Percentiles rank a stretch among this genome's conserved stretches.
phyloP scores from a whole-genome alignment of 1,140 invertebrate genomes.

The Caenorhabditis inopinata region DNA sequence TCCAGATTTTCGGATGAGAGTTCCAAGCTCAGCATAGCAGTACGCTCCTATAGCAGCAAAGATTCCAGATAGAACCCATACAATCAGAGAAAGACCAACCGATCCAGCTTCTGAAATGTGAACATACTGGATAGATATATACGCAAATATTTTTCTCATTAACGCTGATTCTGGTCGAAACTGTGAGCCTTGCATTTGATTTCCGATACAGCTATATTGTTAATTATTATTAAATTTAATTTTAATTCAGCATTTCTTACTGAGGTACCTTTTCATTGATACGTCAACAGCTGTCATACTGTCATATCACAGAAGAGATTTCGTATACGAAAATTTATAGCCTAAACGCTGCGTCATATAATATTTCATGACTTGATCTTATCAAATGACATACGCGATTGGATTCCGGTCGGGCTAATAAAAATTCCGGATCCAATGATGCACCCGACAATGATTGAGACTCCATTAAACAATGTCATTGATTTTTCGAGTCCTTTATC shows the following conservation, averaged over 20 bases:
- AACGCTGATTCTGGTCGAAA: too few relatives aligned
- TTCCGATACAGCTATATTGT: background rate
- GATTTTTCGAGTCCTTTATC: constrained; percentile 45
- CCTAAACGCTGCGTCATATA: background rate
- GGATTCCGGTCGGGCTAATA: constrained; percentile 84
- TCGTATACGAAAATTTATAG: background rate
- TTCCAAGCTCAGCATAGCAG: constrained; percentile 65
- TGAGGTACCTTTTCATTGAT: too few relatives aligned
- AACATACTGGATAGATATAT: too few relatives aligned
- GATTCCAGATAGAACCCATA: constrained; percentile 64
- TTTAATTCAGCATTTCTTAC: too few relatives aligned
- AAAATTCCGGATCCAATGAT: constrained; percentile 77
- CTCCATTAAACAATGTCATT: constrained; percentile 62
- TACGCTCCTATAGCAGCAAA: constrained; percentile 66
- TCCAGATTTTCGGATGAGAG: constrained; percentile 77
- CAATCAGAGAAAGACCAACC: constrained; percentile 64
- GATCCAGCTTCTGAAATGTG: constrained; percentile 62
- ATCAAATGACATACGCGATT: constrained; percentile 58
- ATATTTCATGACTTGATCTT: background rate
- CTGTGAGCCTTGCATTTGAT: too few relatives aligned
- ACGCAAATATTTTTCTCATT: too few relatives aligned
- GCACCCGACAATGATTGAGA: constrained; percentile 66
- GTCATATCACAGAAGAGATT: too few relatives aligned
- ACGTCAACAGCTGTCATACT: too few relatives aligned
- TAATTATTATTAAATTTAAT: too few relatives aligned